Evolutionary conservation across 2,888 invertebrate genomes (phyloP).

Genomic region (Adelphocoris suturalis): DNA sequence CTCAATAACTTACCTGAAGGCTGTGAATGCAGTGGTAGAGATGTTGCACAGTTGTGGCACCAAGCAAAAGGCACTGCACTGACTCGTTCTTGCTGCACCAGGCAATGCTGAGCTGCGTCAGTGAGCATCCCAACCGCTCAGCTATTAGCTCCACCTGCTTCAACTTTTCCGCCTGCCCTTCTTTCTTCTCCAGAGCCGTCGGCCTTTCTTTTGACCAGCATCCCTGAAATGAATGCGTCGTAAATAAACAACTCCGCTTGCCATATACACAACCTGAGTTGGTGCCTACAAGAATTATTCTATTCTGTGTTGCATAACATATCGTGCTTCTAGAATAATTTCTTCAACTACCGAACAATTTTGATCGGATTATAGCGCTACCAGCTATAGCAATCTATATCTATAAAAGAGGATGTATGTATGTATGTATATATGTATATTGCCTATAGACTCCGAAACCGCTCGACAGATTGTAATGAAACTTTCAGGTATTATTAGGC

Average conservation of each 20-base stretch:
- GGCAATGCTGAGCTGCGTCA: constrained; percentile 94
- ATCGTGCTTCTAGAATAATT: too few relatives aligned
- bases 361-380: too few relatives aligned
- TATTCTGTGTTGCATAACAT: too few relatives aligned
- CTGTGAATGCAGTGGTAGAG: constrained; percentile 96
- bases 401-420: too few relatives aligned
- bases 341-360: too few relatives aligned
- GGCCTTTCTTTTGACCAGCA: constrained; percentile 73
- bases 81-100: constrained; percentile 98
- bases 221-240: constrained; percentile 48
- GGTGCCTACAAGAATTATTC: too few relatives aligned
- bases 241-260: background rate
- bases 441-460: too few relatives aligned
- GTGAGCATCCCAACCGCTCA: constrained; percentile 93
- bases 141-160: constrained; percentile 90
- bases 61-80: constrained; percentile 95
- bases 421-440: too few relatives aligned
- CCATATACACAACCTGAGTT: too few relatives aligned
- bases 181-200: constrained; percentile 55
- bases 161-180: constrained; percentile 85
- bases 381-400: too few relatives aligned
- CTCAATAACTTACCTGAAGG: constrained; percentile 88
- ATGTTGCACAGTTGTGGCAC: constrained; percentile 94
- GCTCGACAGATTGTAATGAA: too few relatives aligned
- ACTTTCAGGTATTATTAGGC: too few relatives aligned